phyloP scores from a whole-genome alignment of 2,113 vertebrate genomes.

The Odocoileus virginianus region DNA sequence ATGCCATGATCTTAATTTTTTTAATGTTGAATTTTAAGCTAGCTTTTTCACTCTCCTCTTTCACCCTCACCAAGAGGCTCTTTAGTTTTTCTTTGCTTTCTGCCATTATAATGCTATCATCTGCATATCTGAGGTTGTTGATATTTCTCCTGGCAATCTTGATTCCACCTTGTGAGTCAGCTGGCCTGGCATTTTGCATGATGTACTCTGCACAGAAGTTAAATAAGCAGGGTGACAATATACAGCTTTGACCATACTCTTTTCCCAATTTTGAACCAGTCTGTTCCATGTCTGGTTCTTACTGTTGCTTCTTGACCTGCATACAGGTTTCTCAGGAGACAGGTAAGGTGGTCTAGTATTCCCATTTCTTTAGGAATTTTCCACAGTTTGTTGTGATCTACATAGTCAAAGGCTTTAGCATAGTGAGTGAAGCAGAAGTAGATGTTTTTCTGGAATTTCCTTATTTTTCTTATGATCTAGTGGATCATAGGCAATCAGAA shows the following conservation, averaged over 20 bases:
- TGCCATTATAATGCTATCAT: neutral
- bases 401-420: neutral
- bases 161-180: neutral
- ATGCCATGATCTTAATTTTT: neutral
- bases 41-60: neutral
- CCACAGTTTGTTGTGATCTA: neutral
- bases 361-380: neutral
- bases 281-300: neutral
- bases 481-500: neutral
- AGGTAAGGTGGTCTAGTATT: neutral
- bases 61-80: neutral
- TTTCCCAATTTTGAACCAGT: neutral
- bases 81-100: neutral
- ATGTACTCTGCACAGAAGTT: neutral
- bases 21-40: neutral
- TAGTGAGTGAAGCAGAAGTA: neutral
- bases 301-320: neutral
- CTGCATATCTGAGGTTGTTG: neutral
- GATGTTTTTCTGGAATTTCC: neutral
- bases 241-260: neutral
- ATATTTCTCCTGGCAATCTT: neutral
- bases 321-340: neutral
- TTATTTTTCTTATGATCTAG: too few relatives aligned
- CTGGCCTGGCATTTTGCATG: neutral
- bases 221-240: neutral